phyloP scores from a whole-genome alignment of 2,113 vertebrate genomes.

The Lynx canadensis region DNA sequence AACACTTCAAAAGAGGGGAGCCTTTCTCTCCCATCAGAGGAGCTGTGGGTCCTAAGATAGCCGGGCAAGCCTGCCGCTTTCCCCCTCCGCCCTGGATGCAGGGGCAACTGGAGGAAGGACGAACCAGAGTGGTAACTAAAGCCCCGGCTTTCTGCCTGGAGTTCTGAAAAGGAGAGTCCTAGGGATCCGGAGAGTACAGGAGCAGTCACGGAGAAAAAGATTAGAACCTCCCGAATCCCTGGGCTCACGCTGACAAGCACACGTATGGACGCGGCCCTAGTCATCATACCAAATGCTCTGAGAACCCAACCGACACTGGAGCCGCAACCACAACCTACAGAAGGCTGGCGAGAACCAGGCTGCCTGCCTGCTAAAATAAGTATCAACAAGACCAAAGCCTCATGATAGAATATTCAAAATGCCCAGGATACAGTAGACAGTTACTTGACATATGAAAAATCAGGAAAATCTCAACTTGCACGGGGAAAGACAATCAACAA shows the following conservation, averaged over 20 bases:
- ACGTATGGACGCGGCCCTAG: background rate
- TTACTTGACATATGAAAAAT: background rate
- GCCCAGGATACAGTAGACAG: background rate
- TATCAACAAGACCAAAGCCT: background rate
- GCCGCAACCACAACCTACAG: background rate
- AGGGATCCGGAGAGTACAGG: background rate
- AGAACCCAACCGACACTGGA: background rate
- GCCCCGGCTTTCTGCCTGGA: background rate
- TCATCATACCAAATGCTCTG: background rate
- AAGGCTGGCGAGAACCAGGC: background rate
- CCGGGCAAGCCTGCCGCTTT: background rate
- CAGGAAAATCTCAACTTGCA: background rate
- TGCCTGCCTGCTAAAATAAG: background rate
- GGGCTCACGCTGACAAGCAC: background rate
- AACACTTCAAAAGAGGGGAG: background rate
- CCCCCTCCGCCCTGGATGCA: background rate
- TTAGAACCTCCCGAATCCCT: background rate
- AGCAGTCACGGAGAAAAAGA: background rate
- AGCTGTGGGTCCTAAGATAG: background rate
- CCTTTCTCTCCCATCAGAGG: background rate
- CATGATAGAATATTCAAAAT: background rate
- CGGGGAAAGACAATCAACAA: background rate
- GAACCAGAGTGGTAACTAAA: background rate
- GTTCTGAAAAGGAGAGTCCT: background rate
- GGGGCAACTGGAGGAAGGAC: background rate